A percentile compares a stretch with the other conserved stretches of the same genome.
Conservation (phyloP, 2,113 vertebrate genomes). For the Petroica traversi region DNA sequence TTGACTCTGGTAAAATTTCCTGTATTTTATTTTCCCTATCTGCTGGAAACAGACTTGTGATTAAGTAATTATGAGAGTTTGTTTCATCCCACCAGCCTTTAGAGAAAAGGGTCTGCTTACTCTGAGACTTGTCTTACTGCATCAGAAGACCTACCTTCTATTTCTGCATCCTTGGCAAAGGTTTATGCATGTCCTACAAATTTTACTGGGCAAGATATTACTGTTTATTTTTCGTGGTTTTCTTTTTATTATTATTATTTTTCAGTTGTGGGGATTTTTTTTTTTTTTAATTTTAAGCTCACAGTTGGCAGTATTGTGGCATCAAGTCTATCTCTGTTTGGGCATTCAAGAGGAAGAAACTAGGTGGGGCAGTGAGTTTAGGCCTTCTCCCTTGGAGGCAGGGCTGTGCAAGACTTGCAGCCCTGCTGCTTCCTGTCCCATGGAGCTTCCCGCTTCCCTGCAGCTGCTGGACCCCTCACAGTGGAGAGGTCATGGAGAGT, state of each 20-base stretch:
- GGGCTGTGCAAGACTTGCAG: neutral
- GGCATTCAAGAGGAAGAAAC: neutral
- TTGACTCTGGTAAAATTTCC: neutral
- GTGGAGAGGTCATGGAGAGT: fast-evolving
- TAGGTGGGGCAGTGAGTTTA: neutral
- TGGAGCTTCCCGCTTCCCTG: fast-evolving
- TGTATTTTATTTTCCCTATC: neutral
- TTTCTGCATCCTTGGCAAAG: neutral
- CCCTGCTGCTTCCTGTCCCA: neutral
- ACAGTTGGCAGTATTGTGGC: neutral
- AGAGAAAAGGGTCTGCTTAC: neutral
- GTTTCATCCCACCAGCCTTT: neutral
- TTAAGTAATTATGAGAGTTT: neutral
- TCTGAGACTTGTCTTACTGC: neutral
- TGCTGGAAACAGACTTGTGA: neutral
- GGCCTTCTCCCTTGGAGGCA: neutral
- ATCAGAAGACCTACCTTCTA: neutral
- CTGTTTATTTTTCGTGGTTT: neutral
- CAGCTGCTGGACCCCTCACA: neutral
- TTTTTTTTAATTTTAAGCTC: neutral
- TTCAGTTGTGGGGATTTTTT: neutral
- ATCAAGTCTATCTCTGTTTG: neutral
- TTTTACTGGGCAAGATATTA: neutral
- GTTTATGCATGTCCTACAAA: neutral
- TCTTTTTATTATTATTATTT: too few species aligned